phyloP scores from a whole-genome alignment of 2,888 invertebrate species.

The Desoria tigrina region DNA sequence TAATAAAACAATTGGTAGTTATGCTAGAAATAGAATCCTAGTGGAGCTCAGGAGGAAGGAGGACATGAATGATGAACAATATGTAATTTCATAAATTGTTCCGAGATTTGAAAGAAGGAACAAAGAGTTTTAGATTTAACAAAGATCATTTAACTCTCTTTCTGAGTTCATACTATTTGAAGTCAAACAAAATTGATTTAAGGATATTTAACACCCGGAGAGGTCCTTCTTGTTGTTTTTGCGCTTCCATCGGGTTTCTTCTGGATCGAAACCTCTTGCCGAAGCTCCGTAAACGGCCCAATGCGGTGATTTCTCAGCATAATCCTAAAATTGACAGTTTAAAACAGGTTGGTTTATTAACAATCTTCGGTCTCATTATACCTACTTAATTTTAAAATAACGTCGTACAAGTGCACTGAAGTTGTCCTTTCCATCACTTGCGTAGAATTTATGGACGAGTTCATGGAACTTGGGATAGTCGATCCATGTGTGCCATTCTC shows the following conservation, averaged over 20 bases:
- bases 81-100: no score
- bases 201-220: constrained; percentile 55
- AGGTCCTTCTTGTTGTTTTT: constrained; percentile 56
- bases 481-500: constrained; percentile 64
- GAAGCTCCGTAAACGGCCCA: constrained; percentile 63
- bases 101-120: no score
- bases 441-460: constrained; percentile 57
- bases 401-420: constrained; percentile 59
- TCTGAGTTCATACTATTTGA: no score
- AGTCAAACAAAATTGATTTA: no score
- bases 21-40: no score
- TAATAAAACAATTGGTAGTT: no score
- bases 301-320: constrained; percentile 60
- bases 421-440: constrained; percentile 55
- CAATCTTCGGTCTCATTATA: background rate
- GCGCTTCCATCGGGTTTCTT: constrained; percentile 59
- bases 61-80: no score
- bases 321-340: constrained; percentile 57
- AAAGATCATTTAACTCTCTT: no score
- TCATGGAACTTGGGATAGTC: constrained; percentile 62
- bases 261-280: constrained; percentile 63
- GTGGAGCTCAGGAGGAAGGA: no score
- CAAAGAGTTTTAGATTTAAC: no score
- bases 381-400: no score
- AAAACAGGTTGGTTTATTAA: constrained; percentile 15